These are phyloP conservation scores for Ligdia adustata DNA, from an alignment of 2,888 invertebrate genomes.

Conservation along the genomic window DNA sequence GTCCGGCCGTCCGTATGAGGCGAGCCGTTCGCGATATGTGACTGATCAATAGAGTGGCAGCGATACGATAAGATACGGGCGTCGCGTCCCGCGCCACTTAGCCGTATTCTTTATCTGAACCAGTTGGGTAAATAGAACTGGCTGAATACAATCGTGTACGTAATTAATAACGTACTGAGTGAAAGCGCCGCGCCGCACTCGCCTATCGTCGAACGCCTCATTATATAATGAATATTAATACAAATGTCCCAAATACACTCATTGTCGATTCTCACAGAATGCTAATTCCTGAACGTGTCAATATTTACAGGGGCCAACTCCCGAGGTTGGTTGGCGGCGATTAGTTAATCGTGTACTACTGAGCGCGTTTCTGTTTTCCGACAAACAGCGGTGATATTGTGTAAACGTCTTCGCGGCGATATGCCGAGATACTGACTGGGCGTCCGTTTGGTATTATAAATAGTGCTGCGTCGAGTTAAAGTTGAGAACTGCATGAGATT, in stretches of 20 bases:
- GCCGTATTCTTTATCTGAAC: slow-evolving; percentile 77
- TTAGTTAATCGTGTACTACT: slow-evolving; percentile 44
- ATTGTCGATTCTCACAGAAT: slow-evolving; percentile 52
- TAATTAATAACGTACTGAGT: slow-evolving; percentile 76
- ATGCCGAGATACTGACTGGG: slow-evolving; percentile 38
- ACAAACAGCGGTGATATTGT: slow-evolving; percentile 48
- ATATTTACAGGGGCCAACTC: slow-evolving; percentile 47
- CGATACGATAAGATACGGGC: slow-evolving; percentile 82
- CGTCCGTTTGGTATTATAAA: slow-evolving; percentile 38
- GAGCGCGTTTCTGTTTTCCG: slow-evolving; percentile 42
- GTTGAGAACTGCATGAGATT: slow-evolving; percentile 38
- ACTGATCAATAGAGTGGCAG: slow-evolving; percentile 77
- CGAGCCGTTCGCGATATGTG: slow-evolving; percentile 78
- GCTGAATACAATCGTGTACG: slow-evolving; percentile 73
- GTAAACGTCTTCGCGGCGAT: slow-evolving; percentile 40
- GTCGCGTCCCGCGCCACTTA: slow-evolving; percentile 67
- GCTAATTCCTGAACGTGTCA: slow-evolving; percentile 43
- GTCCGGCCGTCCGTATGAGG: slow-evolving; percentile 76
- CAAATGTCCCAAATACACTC: slow-evolving; percentile 71
- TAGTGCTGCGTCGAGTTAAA: slow-evolving; percentile 36
- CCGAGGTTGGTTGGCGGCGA: slow-evolving; percentile 39
- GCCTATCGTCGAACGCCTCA: slow-evolving; percentile 65
- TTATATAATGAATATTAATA: slow-evolving; percentile 81
- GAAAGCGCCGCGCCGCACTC: slow-evolving; percentile 68
- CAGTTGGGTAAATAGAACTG: slow-evolving; percentile 80